These are phyloP conservation scores for Channa maculata DNA, from an alignment of 2,113 vertebrate species.

Conservation along the genomic window DNA sequence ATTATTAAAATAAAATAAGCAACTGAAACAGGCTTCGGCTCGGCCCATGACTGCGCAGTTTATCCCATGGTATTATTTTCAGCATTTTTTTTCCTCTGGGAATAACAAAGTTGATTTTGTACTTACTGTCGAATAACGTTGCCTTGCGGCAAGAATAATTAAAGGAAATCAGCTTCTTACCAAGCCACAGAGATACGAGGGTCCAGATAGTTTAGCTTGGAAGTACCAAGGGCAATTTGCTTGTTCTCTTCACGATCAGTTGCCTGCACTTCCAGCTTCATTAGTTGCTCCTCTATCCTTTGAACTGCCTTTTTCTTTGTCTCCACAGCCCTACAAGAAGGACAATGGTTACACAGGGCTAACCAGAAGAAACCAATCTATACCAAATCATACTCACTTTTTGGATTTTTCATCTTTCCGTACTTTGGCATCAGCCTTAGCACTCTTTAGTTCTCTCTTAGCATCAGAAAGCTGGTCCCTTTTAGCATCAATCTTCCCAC, in stretches of 20 bases:
- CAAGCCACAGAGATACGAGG: conserved; percentile 98
- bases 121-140: too few relatives aligned
- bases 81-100: too few relatives aligned
- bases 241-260: conserved; percentile 98
- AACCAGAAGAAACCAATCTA: too few relatives aligned
- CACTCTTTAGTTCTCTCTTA: conserved; percentile 93
- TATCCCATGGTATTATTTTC: too few relatives aligned
- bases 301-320: conserved; percentile 95
- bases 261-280: conserved; percentile 98
- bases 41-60: too few relatives aligned
- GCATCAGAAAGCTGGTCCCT: conserved; percentile 94
- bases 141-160: too few relatives aligned
- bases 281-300: conserved; percentile 95
- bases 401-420: conserved; percentile 94
- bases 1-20: too few relatives aligned
- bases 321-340: conserved; percentile 87
- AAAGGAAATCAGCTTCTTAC: conserved; percentile 76
- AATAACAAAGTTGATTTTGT: too few relatives aligned
- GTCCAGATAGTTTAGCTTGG: conserved; percentile 98
- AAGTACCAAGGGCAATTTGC: conserved; percentile 97
- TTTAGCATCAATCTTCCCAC: conserved; percentile 93
- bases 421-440: conserved; percentile 97
- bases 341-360: background rate
- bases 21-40: too few relatives aligned
- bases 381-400: conserved; percentile 85